phyloP scores from a whole-genome alignment of 2,797 vertebrate species.

The Manis pentadactyla region DNA sequence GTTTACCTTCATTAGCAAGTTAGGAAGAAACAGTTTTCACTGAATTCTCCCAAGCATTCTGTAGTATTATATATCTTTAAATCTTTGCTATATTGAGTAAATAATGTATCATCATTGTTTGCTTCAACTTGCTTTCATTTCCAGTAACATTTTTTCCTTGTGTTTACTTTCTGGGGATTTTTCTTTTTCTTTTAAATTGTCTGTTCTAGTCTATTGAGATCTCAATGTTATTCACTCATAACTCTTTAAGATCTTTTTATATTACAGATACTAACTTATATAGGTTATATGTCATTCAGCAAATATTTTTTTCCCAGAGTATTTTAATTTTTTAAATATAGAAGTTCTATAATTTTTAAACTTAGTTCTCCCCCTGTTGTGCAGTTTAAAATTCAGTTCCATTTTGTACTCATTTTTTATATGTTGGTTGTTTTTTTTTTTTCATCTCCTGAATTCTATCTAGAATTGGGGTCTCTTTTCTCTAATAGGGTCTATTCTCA shows the following conservation, averaged over 20 bases:
- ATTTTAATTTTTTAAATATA: background rate
- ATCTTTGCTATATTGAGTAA: conserved; percentile 9
- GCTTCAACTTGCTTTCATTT: background rate
- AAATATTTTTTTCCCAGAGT: conserved; percentile 36
- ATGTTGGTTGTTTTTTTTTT: background rate
- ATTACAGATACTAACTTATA: background rate
- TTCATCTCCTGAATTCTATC: background rate
- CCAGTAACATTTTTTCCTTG: background rate
- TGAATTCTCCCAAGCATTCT: background rate
- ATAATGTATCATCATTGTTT: background rate
- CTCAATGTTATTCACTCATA: background rate
- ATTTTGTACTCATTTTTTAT: background rate
- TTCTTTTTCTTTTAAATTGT: background rate
- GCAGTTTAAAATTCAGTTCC: background rate
- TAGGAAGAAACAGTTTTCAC: background rate
- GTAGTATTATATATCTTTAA: background rate
- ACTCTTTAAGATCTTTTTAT: conserved; percentile 5
- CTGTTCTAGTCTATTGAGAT: background rate
- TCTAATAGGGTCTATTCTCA: background rate
- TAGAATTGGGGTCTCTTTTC: conserved; percentile 6
- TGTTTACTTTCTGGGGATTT: background rate
- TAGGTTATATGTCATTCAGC: background rate
- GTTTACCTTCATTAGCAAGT: background rate
- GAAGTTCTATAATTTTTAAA: background rate
- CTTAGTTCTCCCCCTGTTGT: background rate